These are phyloP conservation scores for Clarias magur DNA, from an alignment of 2,113 vertebrate genomes.

Conservation along the genomic window DNA sequence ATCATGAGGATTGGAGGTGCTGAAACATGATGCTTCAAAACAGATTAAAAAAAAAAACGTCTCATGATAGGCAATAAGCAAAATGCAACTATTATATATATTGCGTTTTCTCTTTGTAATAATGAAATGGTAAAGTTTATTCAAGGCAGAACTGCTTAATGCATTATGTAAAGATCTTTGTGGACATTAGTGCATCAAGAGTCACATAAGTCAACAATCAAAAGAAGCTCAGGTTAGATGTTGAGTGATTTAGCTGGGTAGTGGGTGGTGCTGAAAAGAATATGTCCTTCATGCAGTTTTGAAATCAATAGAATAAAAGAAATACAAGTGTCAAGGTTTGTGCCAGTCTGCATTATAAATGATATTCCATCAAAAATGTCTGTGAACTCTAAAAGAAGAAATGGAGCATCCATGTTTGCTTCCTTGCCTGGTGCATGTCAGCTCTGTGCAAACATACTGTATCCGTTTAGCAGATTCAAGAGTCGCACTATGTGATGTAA, in stretches of 20 bases:
- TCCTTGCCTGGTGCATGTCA: background rate
- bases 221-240: background rate
- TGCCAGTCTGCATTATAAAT: conserved; percentile 1
- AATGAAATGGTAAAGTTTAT: background rate
- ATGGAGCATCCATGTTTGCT: background rate
- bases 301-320: conserved; percentile 22
- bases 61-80: background rate
- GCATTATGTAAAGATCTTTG: conserved; percentile 22
- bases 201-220: background rate
- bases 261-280: background rate
- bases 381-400: conserved; percentile 5
- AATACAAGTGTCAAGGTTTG: background rate
- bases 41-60: background rate
- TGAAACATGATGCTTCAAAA: background rate
- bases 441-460: background rate
- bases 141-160: background rate
- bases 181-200: background rate
- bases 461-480: background rate
- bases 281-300: background rate
- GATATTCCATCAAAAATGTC: background rate
- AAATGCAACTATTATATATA: background rate
- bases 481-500: too few relatives aligned
- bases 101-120: background rate
- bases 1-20: background rate
- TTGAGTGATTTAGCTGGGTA: background rate